Base-by-base conservation (phyloP, 2,797 vertebrate species). In the Enteromius mattozi region DNA sequence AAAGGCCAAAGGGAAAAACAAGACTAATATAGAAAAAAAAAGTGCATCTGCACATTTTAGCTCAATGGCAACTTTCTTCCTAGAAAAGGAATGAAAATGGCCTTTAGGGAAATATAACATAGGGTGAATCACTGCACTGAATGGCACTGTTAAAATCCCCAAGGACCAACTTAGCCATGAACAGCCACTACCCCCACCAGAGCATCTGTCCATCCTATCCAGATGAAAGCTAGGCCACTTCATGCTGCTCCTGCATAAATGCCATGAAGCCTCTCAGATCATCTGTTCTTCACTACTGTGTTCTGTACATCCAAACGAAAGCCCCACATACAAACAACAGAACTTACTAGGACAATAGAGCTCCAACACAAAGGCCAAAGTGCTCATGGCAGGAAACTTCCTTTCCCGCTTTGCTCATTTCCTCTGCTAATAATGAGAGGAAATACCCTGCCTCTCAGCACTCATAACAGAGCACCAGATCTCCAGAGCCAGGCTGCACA, bases 351-450 rank as follows among this genome's bases (percentile, higher is more conserved):
- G 9, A 82, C 80, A 85, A 87, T 40, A 40, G 51, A 8, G 6
- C 92, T 92, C 24, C 65, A 78, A 45, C 19, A 19, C 4, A 68
- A 33, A 68, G 81, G 74, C 27, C 82, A 71, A 59, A 69, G 49
- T 8, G 54, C 40, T 35, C 93, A 96, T 94, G 93, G 93, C 92
- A 93, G 85, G 96, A 96, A 96, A 97, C 96, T 96, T 97, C 96
- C 96, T 93, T 89, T 88, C 88, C 89, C 91, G 92, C 88, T 88
- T 87, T 87, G 92, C 91, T 89, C 87, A 92, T 92, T 97, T 98
- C 97, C 96, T 96, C 91, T 88, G 83, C 91, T 94, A 95, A 96
- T 94, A 97, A 97, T 96, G 93, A 93, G 91, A 96, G 97, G 97
- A 97, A 98, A 94, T 92, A 90, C 94, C 92, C 90, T 92, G 93